Conservation (phyloP, 2,888 invertebrate species). For the Agelastica alni region DNA sequence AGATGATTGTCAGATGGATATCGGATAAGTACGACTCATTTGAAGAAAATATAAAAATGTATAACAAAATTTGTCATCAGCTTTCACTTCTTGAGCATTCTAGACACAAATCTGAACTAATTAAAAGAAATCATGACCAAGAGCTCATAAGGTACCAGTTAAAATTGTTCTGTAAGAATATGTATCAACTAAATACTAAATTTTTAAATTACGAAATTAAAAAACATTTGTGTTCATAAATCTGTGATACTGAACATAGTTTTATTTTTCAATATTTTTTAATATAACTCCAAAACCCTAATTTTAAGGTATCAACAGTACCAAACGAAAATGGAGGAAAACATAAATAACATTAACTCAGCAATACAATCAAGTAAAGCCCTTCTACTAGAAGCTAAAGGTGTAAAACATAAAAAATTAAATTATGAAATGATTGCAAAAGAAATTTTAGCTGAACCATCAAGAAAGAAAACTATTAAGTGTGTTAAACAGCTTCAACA, state of each 20-base stretch:
- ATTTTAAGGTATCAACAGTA: conserved; percentile 72
- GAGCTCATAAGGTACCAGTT: conserved; percentile 82
- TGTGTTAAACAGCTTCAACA: conserved; percentile 15
- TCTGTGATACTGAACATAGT: too few species aligned
- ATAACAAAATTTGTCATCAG: conserved; percentile 79
- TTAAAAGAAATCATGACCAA: conserved; percentile 78
- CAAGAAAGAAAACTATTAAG: conserved; percentile 77
- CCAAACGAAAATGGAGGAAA: conserved; percentile 74
- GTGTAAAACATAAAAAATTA: conserved; percentile 83
- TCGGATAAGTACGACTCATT: conserved; percentile 67
- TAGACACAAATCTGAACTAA: conserved; percentile 78
- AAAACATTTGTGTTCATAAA: too few species aligned
- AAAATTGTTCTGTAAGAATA: background rate
- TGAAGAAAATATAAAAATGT: conserved; percentile 67
- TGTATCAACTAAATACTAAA: background rate
- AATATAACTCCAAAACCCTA: background rate
- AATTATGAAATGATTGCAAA: conserved; percentile 92
- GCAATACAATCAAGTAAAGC: conserved; percentile 82
- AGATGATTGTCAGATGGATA: conserved; percentile 81
- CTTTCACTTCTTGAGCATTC: conserved; percentile 87
- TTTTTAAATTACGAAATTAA: background rate
- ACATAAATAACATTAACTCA: conserved; percentile 76
- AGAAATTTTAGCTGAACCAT: conserved; percentile 87
- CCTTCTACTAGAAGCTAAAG: conserved; percentile 79
- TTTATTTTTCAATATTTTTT: background rate